Evolutionary conservation across 2,797 vertebrate genomes (phyloP).

Genomic region (Gymnodraco acuticeps): DNA sequence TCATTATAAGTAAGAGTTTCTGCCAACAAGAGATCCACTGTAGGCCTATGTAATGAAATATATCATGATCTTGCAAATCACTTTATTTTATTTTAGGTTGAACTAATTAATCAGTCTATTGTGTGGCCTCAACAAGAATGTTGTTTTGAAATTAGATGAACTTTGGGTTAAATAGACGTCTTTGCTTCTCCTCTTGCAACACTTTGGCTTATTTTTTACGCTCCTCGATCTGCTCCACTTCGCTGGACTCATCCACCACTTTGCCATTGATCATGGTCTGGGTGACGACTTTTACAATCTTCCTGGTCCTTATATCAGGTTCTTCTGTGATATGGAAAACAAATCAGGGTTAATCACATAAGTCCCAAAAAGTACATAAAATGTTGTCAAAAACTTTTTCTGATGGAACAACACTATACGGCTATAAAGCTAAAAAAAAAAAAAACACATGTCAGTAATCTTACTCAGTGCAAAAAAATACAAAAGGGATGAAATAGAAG

Average conservation of each 20-base stretch:
- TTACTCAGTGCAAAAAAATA: neutral
- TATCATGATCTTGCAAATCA: neutral
- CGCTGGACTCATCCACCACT: constrained; percentile 88
- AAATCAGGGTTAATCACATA: no score
- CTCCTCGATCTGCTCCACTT: constrained; percentile 88
- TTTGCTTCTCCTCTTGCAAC: neutral
- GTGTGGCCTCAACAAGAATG: constrained; percentile 16
- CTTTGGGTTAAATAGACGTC: constrained; percentile 27
- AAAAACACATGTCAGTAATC: constrained; percentile 1
- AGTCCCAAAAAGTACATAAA: no score
- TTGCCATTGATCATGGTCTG: constrained; percentile 90
- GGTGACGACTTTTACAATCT: constrained; percentile 89
- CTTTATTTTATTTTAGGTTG: neutral
- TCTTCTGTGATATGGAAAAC: constrained; percentile 76
- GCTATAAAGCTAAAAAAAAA: neutral
- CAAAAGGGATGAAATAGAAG: constrained; percentile 12
- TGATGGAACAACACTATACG: neutral
- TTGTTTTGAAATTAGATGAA: neutral
- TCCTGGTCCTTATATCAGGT: constrained; percentile 86
- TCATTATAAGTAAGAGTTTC: neutral
- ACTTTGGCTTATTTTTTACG: constrained; percentile 79
- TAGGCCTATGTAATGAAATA: constrained; percentile 24
- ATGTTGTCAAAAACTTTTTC: no score
- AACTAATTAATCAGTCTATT: neutral
- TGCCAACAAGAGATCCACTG: neutral